Evolutionary conservation across 1,140 invertebrate genomes (phyloP).

Genomic region (Brachionus calyciflorus): DNA sequence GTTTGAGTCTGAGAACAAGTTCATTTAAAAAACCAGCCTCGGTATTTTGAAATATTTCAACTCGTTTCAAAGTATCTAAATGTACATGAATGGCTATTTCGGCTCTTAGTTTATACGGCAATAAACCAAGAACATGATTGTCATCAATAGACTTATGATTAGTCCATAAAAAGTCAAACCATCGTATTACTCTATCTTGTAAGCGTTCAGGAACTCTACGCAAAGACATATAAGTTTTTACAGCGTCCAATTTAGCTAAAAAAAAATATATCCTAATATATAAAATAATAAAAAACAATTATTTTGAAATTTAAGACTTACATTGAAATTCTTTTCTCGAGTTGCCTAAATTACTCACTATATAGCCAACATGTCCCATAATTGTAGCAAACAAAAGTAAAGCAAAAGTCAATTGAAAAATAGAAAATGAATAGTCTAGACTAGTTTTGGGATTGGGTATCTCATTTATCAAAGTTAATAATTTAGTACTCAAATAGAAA

Average conservation of each 20-base stretch:
- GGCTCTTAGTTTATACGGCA: slow-evolving; percentile 86
- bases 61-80: slow-evolving; percentile 87
- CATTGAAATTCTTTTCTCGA: slow-evolving; percentile 62
- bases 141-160: slow-evolving; percentile 97
- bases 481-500: slow-evolving; percentile 95
- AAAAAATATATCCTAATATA: slow-evolving; percentile 48
- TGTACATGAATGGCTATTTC: slow-evolving; percentile 99
- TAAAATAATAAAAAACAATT: not conserved
- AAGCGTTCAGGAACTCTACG: slow-evolving; percentile 86
- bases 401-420: slow-evolving; percentile 58
- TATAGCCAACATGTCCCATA: slow-evolving; percentile 60
- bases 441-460: slow-evolving; percentile 73
- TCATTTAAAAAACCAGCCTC: slow-evolving; percentile 97
- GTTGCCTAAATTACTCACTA: slow-evolving; percentile 59
- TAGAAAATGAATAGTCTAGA: slow-evolving; percentile 63
- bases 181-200: slow-evolving; percentile 96
- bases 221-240: slow-evolving; percentile 98
- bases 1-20: slow-evolving; percentile 83
- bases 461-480: slow-evolving; percentile 80
- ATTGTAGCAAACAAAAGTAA: slow-evolving; percentile 60
- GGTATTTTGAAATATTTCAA: slow-evolving; percentile 96
- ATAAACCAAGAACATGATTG: slow-evolving; percentile 67
- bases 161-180: slow-evolving; percentile 72
- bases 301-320: slow-evolving; percentile 50
- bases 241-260: slow-evolving; percentile 91